These are phyloP conservation scores for Vanessa cardui DNA, from an alignment of 2,888 invertebrate species.

Conservation along the genomic window DNA sequence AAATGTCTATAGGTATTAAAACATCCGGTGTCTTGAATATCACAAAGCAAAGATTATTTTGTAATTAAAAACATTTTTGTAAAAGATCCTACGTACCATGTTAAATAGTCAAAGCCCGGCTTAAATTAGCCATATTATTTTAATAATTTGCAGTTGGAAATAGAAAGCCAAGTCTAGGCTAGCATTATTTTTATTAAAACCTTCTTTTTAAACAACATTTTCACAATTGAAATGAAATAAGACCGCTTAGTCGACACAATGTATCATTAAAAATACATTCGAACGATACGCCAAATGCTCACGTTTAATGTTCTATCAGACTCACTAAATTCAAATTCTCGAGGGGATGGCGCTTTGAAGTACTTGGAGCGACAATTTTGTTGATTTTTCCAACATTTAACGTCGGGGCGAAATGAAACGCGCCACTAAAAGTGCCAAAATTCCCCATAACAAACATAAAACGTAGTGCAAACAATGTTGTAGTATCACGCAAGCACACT, in stretches of 20 bases:
- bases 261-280: slow-evolving; percentile 11
- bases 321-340: slow-evolving; percentile 16
- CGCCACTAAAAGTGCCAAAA: slow-evolving; percentile 42
- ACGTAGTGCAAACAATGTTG: slow-evolving; percentile 46
- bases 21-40: too few relatives aligned
- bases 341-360: slow-evolving; percentile 11
- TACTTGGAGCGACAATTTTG: slow-evolving; percentile 31
- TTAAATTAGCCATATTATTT: too few relatives aligned
- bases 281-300: slow-evolving; percentile 6
- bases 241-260: neutral
- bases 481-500: slow-evolving; percentile 50
- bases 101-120: too few relatives aligned
- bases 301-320: slow-evolving; percentile 6
- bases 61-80: too few relatives aligned
- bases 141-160: too few relatives aligned
- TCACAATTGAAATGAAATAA: neutral
- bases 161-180: too few relatives aligned
- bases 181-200: too few relatives aligned
- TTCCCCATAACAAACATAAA: slow-evolving; percentile 45
- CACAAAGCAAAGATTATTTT: too few relatives aligned
- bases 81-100: too few relatives aligned
- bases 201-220: neutral
- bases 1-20: too few relatives aligned
- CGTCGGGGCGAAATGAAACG: slow-evolving; percentile 30
- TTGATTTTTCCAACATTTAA: slow-evolving; percentile 37